Evolutionary conservation across 2,797 vertebrate species (phyloP).

Genomic region (Danio choprae): DNA sequence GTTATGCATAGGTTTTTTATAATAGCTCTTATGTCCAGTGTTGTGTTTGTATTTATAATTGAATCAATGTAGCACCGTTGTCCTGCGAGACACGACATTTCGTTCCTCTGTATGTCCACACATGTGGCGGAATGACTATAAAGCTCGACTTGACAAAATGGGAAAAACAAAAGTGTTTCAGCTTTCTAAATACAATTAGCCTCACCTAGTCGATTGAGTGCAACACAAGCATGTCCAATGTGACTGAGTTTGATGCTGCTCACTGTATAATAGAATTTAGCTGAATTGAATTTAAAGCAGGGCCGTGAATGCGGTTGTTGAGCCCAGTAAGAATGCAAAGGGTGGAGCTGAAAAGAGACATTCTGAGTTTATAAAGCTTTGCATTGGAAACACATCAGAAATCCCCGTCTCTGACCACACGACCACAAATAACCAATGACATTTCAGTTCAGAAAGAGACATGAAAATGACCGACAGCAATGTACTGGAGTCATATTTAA

Average conservation of each 20-base stretch:
- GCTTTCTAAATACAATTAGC: slow-evolving; percentile 12
- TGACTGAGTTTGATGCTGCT: slow-evolving; percentile 29
- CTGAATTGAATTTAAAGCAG: slow-evolving; percentile 72
- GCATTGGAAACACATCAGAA: slow-evolving; percentile 54
- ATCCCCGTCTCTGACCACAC: slow-evolving; percentile 14
- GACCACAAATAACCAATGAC: background rate
- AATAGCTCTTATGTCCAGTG: too few species aligned
- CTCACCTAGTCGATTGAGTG: background rate
- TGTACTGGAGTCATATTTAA: background rate
- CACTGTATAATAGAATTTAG: slow-evolving; percentile 71
- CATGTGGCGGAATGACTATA: too few species aligned
- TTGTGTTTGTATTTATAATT: too few species aligned
- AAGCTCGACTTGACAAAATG: slow-evolving; percentile 10
- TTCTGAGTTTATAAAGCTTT: slow-evolving; percentile 26
- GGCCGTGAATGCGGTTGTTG: slow-evolving; percentile 68
- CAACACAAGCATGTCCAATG: slow-evolving; percentile 6
- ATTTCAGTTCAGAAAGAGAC: background rate
- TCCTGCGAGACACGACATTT: too few species aligned
- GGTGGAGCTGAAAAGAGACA: slow-evolving; percentile 41
- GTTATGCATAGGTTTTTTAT: too few species aligned
- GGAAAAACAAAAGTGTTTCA: slow-evolving; percentile 26
- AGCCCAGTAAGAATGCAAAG: slow-evolving; percentile 71
- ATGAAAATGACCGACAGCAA: background rate
- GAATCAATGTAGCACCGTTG: too few species aligned
- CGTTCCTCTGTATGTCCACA: too few species aligned